Evolutionary conservation across 2,888 invertebrate genomes (phyloP), one percentile per base, ranked within the genome.

Genomic region (Coelopa pilipes): DNA sequence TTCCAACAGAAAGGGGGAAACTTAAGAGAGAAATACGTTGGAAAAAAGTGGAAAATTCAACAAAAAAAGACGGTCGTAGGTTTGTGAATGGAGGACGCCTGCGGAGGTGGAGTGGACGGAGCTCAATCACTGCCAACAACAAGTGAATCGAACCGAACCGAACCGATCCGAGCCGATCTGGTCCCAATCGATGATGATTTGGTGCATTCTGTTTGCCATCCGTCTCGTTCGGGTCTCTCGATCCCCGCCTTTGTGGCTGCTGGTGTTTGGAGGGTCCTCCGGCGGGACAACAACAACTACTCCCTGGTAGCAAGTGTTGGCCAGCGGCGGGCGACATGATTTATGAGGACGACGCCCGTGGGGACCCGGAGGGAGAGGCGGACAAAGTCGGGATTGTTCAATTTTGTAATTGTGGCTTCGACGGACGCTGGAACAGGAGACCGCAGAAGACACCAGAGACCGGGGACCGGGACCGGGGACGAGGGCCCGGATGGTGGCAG

Each of bases 341-440:
- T 71, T 71, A 71, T 71, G 65, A n/a, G n/a, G n/a, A 65, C 34
- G 50, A 7, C 7, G 34, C 34, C 34, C 34, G 34, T 34, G 34
- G 34, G 34, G 34, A 34, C 34, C 34, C 34, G 34, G 34, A 60
- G 60, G 17, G 10, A 53, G 24, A 49, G 46, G 53, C 24, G 24
- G 9, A 65, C 65, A 68, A 45, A 34, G 55, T 19, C 15, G 45
- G 57, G 13, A 59, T 69, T 69, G 69, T 69, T 59, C 57, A 59
- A 47, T 59, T 46, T 69, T 69, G 57, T 60, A 70, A 70, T 70
- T 70, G 71, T 71, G 63, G 71, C 71, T 60, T n/a, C 46, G 66
- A 24, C 50, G 13, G 17, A 59, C 57, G 21, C 21, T 59, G 21
- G 57, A 55, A 19, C 9, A 49, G 5, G 53, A 59, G 21, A 19